A percentile compares a stretch with the other conserved stretches of the same genome.
Conservation (phyloP, 2,888 invertebrate species). For the Cyclophora punctaria region DNA sequence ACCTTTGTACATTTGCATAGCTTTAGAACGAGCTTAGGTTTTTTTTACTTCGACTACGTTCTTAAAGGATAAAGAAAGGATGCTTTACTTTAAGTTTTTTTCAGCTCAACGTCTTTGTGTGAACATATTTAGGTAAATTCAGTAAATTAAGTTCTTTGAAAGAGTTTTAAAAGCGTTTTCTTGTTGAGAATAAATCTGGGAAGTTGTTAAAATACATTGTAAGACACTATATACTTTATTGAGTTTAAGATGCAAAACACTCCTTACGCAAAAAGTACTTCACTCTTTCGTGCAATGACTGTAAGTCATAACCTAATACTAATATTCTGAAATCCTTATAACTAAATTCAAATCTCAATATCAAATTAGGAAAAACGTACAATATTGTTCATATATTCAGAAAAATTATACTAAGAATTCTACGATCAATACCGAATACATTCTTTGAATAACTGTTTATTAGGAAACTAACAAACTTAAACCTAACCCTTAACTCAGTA, state of each 20-base stretch:
- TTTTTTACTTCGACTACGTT: constrained; percentile 50
- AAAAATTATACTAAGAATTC: too few relatives aligned
- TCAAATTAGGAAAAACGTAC: too few relatives aligned
- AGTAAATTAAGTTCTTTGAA: neutral
- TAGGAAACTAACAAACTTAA: too few relatives aligned
- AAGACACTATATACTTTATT: neutral
- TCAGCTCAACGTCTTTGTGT: constrained; percentile 14
- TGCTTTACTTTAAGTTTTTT: constrained; percentile 28
- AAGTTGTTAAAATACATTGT: neutral
- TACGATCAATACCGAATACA: too few relatives aligned
- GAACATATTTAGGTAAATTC: constrained; percentile 1
- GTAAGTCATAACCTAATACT: too few relatives aligned
- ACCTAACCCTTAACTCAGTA: neutral
- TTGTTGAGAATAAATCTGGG: neutral
- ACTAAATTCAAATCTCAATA: too few relatives aligned
- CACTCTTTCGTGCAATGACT: too few relatives aligned
- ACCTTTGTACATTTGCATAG: constrained; percentile 72
- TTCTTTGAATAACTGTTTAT: too few relatives aligned
- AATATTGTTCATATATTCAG: too few relatives aligned
- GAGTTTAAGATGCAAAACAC: too few relatives aligned
- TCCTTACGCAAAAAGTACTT: too few relatives aligned
- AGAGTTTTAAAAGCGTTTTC: neutral
- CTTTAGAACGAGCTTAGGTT: constrained; percentile 59
- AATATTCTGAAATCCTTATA: too few relatives aligned
- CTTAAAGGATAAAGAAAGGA: constrained; percentile 61